Evolutionary conservation across 2,888 invertebrate genomes (phyloP), one percentile per base, ranked within the genome.

Genomic region (Dilophus febrilis): DNA sequence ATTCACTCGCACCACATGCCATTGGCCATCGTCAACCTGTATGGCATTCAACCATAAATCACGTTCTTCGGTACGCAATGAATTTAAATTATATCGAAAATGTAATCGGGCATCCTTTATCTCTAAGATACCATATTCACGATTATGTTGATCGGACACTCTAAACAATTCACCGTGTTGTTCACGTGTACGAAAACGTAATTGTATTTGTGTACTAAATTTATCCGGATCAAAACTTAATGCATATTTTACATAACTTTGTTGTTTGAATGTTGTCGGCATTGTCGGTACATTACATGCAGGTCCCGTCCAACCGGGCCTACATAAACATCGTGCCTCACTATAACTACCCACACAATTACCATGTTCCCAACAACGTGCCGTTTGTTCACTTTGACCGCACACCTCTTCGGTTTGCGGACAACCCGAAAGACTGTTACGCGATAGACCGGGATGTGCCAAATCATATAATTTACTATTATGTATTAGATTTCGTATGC

Each of bases 241-340:
- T 2, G 91, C 90, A 58, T 94, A 95, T 58, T 92, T 91, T n/a
- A 95, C 90, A 60, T 92, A 95, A 48, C 91, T 91, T 59, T 90
- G 86, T 1, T 83, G 79, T 55, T 87, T 81, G 61, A 95, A 92
- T 44, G 91, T 91, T 1, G 90, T 86, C 1, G 90, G 87, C 35
- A 82, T 81, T 0, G 90, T 91, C 38, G 81, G 77, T 34, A 81
- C 72, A 51, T 81, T 79, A 55, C 90, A 90, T 1, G 83, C 78
- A 0, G 85, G 84, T 8, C 95, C 95, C 1, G 85, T 85, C 81
- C 84, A 98, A 10, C 97, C 97, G 0, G 95, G 91, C 49, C 83
- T 78, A 54, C 98, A 98, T 50, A 87, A 84, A 59, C 98, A 98
- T 44, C 82, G 74, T 1, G 86, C 84, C 59, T 85, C 86, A 19